Base-by-base conservation (phyloP, 1,140 invertebrate species). In the Plodia interpunctella region DNA sequence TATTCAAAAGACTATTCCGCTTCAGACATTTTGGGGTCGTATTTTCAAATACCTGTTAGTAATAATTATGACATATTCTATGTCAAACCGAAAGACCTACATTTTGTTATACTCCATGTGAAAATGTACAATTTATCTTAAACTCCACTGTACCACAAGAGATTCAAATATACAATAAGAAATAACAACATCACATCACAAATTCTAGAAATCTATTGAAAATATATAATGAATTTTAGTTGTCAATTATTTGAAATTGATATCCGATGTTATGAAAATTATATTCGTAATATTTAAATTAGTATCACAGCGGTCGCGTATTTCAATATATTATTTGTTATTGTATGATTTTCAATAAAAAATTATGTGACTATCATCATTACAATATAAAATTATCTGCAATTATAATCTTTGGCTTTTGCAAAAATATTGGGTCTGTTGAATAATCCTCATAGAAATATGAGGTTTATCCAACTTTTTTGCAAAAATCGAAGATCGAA, bases 261-360 rank as follows among this genome's bases (percentile, higher is more conserved):
- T 52, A 52, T 20, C 10, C 19, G 17, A 5, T 50, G 19, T 9
- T 10, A 18, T 8, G 19, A 50, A 50, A 50, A 10, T 20, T 4
- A 18, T 50, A 50, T 18, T 50, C 15, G 6, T 50, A 50, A 18
- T 50, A 18, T 18, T 52, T n/a, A 52, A 52, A 53, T 28, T 25
- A 53, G 38, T 53, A 53, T 53, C 51, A 53, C 51, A 53, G 13
- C n/a, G 19, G 19, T 25, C 51, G 21, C 51, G n/a, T 25, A 53
- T 53, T 11, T 53, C 51, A 53, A 53, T 53, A 25, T 25, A 25
- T 21, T 53, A 21, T 25, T 21, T 25, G 51, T 15, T 15, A 15
- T 44, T 10, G 10, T 44, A 32, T 5, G 11, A 32, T 32, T 25
- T 25, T 25, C 21, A 25, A 6, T 32, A 32, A 5, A 6, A 5